phyloP scores from a whole-genome alignment of 2,888 invertebrate species.

The Tribolium freemani region DNA sequence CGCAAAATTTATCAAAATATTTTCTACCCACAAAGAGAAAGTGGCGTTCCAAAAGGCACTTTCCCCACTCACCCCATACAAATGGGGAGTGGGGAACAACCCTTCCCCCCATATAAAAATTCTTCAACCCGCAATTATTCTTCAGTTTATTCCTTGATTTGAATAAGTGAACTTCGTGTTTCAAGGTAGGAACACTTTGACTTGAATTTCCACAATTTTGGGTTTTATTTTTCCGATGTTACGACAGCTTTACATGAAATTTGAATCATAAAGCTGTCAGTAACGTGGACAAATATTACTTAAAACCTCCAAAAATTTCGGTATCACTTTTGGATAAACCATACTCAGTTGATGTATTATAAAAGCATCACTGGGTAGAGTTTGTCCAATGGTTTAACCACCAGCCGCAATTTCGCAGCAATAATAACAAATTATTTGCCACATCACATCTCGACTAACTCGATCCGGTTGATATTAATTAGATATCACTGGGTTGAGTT shows the following conservation, averaged over 20 bases:
- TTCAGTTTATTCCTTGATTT: neutral
- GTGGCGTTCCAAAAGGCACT: neutral
- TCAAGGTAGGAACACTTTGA: neutral
- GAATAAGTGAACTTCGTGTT: neutral
- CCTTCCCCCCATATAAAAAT: neutral
- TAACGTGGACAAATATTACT: neutral
- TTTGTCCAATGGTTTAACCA: slow-evolving; percentile 46
- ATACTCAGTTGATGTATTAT: slow-evolving; percentile 48
- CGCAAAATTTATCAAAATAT: no score
- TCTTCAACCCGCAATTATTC: neutral
- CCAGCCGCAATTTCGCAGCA: neutral
- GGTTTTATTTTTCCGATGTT: neutral
- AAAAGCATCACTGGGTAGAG: slow-evolving; percentile 57
- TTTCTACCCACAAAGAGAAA: no score
- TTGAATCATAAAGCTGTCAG: neutral
- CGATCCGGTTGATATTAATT: neutral
- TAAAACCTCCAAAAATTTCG: neutral
- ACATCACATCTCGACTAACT: neutral
- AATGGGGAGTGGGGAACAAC: neutral
- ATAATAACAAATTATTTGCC: neutral
- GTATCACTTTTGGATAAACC: slow-evolving; percentile 41
- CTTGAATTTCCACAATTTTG: neutral
- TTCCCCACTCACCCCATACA: neutral
- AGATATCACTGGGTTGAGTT: slow-evolving; percentile 11
- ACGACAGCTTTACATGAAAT: neutral